Evolutionary conservation across 2,888 invertebrate genomes (phyloP).

Genomic region (Pantelozetes paolii): DNA sequence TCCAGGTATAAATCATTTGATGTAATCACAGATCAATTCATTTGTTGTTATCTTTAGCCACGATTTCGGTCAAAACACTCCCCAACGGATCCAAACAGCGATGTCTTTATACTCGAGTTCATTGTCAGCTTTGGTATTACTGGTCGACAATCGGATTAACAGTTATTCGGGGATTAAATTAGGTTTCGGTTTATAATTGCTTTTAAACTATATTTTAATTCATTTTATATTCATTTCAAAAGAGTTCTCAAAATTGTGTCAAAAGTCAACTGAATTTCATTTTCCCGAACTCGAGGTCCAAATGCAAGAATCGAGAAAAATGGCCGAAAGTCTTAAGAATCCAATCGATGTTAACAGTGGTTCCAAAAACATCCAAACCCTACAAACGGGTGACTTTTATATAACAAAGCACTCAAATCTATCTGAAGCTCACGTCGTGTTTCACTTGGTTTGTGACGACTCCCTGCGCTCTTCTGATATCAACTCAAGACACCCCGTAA

Average conservation of each 20-base stretch:
- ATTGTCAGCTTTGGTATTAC: constrained; percentile 77
- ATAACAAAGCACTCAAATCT: constrained; percentile 78
- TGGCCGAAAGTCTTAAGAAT: neutral
- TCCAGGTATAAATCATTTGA: constrained; percentile 36
- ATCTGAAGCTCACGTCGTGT: constrained; percentile 87
- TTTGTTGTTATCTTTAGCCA: neutral
- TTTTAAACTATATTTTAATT: too few relatives aligned
- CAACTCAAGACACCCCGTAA: constrained; percentile 89
- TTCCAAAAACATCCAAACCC: constrained; percentile 49
- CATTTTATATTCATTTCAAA: too few relatives aligned
- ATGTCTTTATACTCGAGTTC: constrained; percentile 88
- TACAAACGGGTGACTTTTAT: constrained; percentile 78
- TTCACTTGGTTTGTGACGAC: constrained; percentile 90
- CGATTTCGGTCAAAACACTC: constrained; percentile 50
- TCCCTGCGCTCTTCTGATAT: constrained; percentile 66
- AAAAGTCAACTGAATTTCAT: constrained; percentile 87
- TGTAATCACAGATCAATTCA: too few relatives aligned
- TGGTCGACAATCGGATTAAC: constrained; percentile 66
- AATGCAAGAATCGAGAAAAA: constrained; percentile 58
- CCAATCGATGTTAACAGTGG: constrained; percentile 39
- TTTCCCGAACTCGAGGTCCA: constrained; percentile 82
- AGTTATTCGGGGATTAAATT: constrained; percentile 63
- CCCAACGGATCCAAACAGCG: constrained; percentile 83
- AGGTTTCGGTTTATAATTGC: constrained; percentile 53
- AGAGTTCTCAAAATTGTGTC: constrained; percentile 68